A percentile compares a stretch with the other conserved stretches of the same genome.
phyloP scores from a whole-genome alignment of 2,888 invertebrate genomes.

The Leptinotarsa rubiginosa region DNA sequence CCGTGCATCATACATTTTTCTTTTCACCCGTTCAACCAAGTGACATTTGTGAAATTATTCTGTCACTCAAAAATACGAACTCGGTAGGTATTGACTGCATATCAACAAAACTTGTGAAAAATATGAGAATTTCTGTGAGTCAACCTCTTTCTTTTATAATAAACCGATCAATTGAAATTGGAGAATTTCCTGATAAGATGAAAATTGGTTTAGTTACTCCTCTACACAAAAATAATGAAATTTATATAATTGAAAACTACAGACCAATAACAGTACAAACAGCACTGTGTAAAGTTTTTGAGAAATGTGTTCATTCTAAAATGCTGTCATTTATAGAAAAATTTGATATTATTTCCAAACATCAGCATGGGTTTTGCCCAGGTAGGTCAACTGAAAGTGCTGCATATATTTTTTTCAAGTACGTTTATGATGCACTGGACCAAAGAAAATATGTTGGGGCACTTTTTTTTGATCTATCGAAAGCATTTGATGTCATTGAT shows the following conservation, averaged over 20 bases:
- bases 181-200: no score
- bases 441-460: no score
- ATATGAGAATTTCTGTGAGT: no score
- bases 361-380: slow-evolving; percentile 22
- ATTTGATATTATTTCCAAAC: slow-evolving; percentile 11
- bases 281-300: background rate
- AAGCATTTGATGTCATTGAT: background rate
- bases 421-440: no score
- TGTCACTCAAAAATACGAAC: slow-evolving; percentile 7
- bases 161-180: no score
- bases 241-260: no score
- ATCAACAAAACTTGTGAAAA: slow-evolving; percentile 1
- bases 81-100: slow-evolving; percentile 19
- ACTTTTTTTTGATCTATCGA: background rate
- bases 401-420: no score
- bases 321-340: slow-evolving; percentile 9
- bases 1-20: slow-evolving; percentile 16
- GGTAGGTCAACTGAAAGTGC: slow-evolving; percentile 24
- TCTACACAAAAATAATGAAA: no score
- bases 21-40: slow-evolving; percentile 16
- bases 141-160: no score
- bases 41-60: slow-evolving; percentile 10
- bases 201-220: no score
- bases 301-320: slow-evolving; percentile 17
- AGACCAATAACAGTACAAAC: no score